Conservation (phyloP, 2,797 vertebrate species). For the Spea hammondii region DNA sequence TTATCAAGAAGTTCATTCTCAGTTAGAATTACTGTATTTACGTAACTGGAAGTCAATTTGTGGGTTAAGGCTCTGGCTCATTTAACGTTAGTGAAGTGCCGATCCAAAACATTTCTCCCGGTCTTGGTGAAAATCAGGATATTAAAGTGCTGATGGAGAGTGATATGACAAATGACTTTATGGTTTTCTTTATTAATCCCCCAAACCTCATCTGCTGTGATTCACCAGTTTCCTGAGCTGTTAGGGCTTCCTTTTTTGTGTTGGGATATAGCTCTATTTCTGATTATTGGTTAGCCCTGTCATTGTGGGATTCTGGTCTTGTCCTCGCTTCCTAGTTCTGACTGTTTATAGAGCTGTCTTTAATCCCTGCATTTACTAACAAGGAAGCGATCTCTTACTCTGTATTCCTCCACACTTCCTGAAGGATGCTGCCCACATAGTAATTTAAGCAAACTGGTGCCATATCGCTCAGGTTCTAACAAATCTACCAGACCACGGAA, state of each 20-base stretch:
- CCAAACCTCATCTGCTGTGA: background rate
- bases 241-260: background rate
- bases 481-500: too few relatives aligned
- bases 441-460: background rate
- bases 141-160: too few relatives aligned
- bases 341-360: conserved; percentile 10
- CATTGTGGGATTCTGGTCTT: conserved; percentile 27
- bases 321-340: conserved; percentile 3
- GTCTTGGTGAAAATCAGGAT: too few relatives aligned
- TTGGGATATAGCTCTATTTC: conserved; percentile 1
- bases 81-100: too few relatives aligned
- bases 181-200: too few relatives aligned
- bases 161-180: too few relatives aligned
- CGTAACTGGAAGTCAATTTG: too few relatives aligned
- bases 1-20: too few relatives aligned
- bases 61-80: too few relatives aligned
- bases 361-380: conserved; percentile 14
- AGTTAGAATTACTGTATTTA: too few relatives aligned
- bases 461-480: background rate
- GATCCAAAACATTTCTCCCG: too few relatives aligned
- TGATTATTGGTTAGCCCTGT: conserved; percentile 9
- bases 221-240: background rate
- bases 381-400: background rate
- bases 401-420: conserved; percentile 11
- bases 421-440: background rate